phyloP scores from a whole-genome alignment of 2,113 vertebrate species.

The Leucopternis melanops region DNA sequence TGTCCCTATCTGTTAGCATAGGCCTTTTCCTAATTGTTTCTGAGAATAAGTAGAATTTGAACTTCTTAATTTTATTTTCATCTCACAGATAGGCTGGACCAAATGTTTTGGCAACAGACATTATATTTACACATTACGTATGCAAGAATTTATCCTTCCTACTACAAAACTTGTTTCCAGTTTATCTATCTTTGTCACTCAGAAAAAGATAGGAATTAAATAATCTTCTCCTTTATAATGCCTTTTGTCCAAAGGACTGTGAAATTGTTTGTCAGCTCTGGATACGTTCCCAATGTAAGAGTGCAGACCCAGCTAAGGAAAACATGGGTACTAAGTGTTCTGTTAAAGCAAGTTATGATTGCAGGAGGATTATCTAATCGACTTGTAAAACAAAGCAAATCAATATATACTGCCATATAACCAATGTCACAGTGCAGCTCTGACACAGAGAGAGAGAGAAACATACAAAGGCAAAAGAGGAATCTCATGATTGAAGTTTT shows the following conservation, averaged over 20 bases:
- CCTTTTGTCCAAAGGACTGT: not conserved
- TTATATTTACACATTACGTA: not conserved
- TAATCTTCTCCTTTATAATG: not conserved
- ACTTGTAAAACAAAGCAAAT: slow-evolving; percentile 21
- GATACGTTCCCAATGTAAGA: not conserved
- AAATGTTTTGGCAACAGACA: not conserved
- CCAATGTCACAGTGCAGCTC: slow-evolving; percentile 5
- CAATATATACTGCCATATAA: slow-evolving; percentile 31
- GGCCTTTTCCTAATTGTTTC: not conserved
- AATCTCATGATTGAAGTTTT: slow-evolving; percentile 35
- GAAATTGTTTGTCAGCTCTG: not conserved
- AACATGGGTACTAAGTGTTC: not conserved
- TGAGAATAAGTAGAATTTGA: not conserved
- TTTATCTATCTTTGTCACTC: not conserved
- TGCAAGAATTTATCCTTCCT: not conserved
- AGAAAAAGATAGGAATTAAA: not conserved
- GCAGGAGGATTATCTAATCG: not conserved
- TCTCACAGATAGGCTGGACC: not conserved
- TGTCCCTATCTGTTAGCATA: not conserved
- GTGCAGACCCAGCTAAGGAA: not conserved
- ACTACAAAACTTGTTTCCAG: not conserved
- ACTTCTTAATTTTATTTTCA: not conserved
- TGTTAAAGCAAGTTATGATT: slow-evolving; percentile 11
- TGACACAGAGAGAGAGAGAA: not conserved
- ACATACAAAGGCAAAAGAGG: slow-evolving; percentile 23